Percentiles rank a stretch among this genome's conserved stretches.
These are phyloP conservation scores for Neolamprologus longior DNA, from an alignment of 2,113 vertebrate genomes.

Conservation along the genomic window DNA sequence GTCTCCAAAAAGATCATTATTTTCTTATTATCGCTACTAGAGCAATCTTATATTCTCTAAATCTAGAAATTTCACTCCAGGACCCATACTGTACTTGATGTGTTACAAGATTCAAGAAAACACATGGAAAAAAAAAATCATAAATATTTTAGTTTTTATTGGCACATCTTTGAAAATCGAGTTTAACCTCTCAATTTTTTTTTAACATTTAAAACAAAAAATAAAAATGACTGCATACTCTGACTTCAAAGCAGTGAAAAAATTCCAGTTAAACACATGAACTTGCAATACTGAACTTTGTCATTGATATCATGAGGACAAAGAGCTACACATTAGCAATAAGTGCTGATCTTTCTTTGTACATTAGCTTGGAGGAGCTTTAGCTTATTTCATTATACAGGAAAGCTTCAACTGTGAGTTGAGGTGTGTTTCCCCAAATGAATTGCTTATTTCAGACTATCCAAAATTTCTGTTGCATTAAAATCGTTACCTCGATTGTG, in stretches of 20 bases:
- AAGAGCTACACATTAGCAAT: neutral
- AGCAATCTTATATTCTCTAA: neutral
- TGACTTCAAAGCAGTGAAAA: neutral
- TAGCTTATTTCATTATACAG: neutral
- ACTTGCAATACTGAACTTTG: neutral
- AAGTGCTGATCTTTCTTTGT: neutral
- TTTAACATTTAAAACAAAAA: neutral
- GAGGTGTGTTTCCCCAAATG: neutral
- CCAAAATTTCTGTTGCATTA: neutral
- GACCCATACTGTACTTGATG: neutral
- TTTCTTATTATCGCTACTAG: neutral
- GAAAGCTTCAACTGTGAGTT: neutral
- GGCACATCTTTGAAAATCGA: neutral
- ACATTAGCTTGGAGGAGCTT: neutral
- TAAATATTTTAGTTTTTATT: neutral
- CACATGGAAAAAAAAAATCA: neutral
- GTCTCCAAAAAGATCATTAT: constrained; percentile 22
- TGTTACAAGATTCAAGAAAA: neutral
- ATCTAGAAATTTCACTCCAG: neutral
- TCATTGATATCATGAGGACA: neutral
- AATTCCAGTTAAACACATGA: neutral
- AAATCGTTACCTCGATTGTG: neutral
- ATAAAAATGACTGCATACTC: neutral
- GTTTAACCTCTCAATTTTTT: neutral
- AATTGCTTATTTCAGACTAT: neutral